Evolutionary conservation across 1,140 invertebrate genomes (phyloP).

Genomic region (Penaeus indicus): DNA sequence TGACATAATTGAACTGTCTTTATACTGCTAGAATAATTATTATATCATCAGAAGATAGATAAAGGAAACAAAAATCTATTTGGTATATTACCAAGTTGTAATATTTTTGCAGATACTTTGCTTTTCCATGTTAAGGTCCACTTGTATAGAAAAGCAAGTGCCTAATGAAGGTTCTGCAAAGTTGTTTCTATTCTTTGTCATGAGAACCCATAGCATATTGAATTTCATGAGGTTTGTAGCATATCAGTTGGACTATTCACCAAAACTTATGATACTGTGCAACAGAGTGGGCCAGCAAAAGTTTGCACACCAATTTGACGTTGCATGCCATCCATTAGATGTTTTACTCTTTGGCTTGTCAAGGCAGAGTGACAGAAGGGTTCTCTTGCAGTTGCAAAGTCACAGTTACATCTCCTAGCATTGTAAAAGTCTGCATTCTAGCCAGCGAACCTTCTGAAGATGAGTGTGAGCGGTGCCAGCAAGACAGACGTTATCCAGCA

Average conservation of each 20-base stretch:
- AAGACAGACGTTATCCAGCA: too few relatives aligned
- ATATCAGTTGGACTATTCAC: background rate
- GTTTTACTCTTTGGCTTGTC: too few relatives aligned
- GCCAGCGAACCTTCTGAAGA: too few relatives aligned
- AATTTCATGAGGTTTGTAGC: slow-evolving; percentile 1
- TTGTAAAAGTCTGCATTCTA: too few relatives aligned
- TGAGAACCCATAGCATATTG: background rate
- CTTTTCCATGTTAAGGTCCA: background rate
- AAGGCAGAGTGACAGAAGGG: too few relatives aligned
- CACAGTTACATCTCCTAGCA: too few relatives aligned
- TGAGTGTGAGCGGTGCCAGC: too few relatives aligned
- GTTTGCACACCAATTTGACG: background rate
- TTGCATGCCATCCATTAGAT: too few relatives aligned
- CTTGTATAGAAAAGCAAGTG: background rate
- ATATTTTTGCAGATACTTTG: background rate
- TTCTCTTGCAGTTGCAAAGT: too few relatives aligned
- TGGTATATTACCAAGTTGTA: too few relatives aligned
- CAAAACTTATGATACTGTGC: background rate
- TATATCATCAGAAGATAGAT: background rate
- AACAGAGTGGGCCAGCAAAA: background rate
- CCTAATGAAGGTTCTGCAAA: background rate
- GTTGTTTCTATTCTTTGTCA: background rate
- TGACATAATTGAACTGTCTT: background rate
- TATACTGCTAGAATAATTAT: background rate
- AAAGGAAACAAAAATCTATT: too few relatives aligned